phyloP scores from a whole-genome alignment of 1,140 invertebrate genomes.

The Steinernema khuongi region DNA sequence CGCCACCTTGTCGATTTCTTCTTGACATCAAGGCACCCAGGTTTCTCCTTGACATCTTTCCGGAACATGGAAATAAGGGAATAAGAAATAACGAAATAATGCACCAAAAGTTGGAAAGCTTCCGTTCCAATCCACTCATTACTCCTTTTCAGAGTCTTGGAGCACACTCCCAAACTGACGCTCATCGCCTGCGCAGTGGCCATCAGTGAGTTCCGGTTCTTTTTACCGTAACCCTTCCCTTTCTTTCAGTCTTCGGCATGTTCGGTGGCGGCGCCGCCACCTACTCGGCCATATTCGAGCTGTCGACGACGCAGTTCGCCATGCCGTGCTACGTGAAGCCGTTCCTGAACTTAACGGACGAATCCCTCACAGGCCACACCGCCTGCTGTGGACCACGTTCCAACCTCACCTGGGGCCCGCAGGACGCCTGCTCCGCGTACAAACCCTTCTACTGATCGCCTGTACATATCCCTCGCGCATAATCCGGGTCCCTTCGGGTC shows the following conservation, averaged over 20 bases:
- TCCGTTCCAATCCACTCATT: too few relatives aligned
- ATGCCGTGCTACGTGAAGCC: constrained; percentile 51
- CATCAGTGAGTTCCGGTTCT: not conserved
- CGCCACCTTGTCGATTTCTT: too few relatives aligned
- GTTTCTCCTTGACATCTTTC: too few relatives aligned
- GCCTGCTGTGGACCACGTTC: not conserved
- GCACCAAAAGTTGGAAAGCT: too few relatives aligned
- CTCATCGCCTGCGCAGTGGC: not conserved
- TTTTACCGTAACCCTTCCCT: not conserved
- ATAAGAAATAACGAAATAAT: too few relatives aligned
- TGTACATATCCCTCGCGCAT: too few relatives aligned
- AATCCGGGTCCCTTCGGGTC: too few relatives aligned
- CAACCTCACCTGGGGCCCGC: not conserved
- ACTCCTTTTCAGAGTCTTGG: not conserved
- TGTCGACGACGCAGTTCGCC: constrained; percentile 47
- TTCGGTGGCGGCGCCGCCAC: constrained; percentile 53
- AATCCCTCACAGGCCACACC: not conserved
- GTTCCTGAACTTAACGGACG: constrained; percentile 29
- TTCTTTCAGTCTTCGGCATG: constrained; percentile 46
- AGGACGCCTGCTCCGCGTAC: not conserved
- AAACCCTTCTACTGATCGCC: not conserved
- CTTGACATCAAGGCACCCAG: too few relatives aligned
- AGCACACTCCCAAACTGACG: not conserved
- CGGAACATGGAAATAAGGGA: too few relatives aligned
- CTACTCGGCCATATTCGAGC: constrained; percentile 49